Conservation (phyloP, 1,140 invertebrate genomes). For the Panonychus citri region DNA sequence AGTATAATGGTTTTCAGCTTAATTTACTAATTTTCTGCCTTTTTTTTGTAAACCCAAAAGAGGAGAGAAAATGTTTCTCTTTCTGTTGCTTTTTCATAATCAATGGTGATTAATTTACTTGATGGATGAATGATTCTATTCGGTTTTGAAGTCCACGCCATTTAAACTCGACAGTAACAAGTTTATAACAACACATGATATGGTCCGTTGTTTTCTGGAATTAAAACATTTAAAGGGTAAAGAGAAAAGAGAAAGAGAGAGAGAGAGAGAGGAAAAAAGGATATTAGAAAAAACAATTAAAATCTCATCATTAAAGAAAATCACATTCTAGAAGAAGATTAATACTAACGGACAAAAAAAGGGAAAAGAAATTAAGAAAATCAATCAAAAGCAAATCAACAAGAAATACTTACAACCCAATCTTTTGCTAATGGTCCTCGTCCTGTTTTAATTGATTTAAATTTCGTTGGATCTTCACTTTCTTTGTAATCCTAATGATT, state of each 20-base stretch:
- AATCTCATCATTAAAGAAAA: no score
- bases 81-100: not conserved
- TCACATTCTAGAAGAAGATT: no score
- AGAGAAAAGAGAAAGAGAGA: no score
- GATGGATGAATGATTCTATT: constrained; percentile 84
- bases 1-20: no score
- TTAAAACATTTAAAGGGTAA: no score
- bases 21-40: no score
- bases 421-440: constrained; percentile 58
- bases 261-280: no score
- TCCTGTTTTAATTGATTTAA: constrained; percentile 76
- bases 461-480: constrained; percentile 64
- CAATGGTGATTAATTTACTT: constrained; percentile 22
- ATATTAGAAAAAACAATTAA: no score
- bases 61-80: no score
- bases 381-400: not conserved
- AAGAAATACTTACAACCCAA: constrained; percentile 39
- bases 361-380: constrained; percentile 3
- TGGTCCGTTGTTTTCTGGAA: constrained; percentile 35
- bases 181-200: constrained; percentile 95
- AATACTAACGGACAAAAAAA: no score
- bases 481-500: constrained; percentile 51
- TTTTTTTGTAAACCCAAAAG: no score
- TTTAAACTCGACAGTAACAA: constrained; percentile 94
- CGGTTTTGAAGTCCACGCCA: constrained; percentile 92